phyloP scores from a whole-genome alignment of 35 echinoderm and acorn worm genomes.

The Ptychodera flava region DNA sequence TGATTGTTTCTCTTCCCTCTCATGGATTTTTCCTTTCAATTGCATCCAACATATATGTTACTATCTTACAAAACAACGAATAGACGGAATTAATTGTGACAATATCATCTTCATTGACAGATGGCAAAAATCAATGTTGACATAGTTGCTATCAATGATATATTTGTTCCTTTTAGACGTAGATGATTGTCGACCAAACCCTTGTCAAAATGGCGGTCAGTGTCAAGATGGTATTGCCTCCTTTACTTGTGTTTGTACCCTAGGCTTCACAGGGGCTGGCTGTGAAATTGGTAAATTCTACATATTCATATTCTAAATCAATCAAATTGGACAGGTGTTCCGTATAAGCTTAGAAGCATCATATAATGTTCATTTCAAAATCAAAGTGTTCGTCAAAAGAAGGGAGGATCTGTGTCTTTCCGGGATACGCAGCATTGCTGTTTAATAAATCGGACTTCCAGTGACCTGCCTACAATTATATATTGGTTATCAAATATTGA shows the following conservation, averaged over 20 bases:
- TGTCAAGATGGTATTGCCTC: not conserved
- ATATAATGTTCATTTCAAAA: not conserved
- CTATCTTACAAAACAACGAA: too few relatives aligned
- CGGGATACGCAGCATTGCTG: not conserved
- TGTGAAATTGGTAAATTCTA: constrained; percentile 6
- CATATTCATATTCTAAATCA: not conserved
- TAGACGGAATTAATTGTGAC: too few relatives aligned
- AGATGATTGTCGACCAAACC: not conserved
- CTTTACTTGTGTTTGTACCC: not conserved
- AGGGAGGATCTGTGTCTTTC: not conserved
- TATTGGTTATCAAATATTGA: too few relatives aligned
- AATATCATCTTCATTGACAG: too few relatives aligned
- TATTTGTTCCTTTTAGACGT: not conserved
- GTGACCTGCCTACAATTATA: not conserved
- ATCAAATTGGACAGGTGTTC: not conserved
- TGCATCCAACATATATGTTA: too few relatives aligned
- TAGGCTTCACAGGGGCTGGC: not conserved
- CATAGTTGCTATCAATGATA: too few relatives aligned
- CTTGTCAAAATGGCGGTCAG: not conserved
- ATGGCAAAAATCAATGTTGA: too few relatives aligned
- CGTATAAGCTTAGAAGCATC: not conserved
- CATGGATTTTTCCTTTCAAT: too few relatives aligned
- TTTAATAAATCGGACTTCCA: not conserved
- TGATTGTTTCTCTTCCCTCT: too few relatives aligned
- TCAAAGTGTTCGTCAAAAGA: not conserved